Base-by-base conservation (phyloP, 2,113 vertebrate genomes). In the Oenanthe melanoleuca region DNA sequence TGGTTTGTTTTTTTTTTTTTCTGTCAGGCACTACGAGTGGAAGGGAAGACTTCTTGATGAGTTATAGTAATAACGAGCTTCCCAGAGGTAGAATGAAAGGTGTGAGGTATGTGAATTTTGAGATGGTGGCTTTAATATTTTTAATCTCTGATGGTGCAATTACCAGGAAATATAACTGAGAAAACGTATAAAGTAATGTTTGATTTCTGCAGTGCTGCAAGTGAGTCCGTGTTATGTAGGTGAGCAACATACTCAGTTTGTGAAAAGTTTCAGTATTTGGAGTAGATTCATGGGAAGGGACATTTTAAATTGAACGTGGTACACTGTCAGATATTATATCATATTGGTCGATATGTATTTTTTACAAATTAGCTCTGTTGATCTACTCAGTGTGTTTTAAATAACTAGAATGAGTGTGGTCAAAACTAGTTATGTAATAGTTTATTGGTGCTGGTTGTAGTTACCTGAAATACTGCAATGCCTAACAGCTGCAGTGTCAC, bases 31-130 rank as follows among this genome's bases (percentile, higher is more conserved):
- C 73, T 70, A 40, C 97, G 88, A 93, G 20, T 80, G 90, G 26
- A 59, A 92, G n/a, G 63, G 69, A 88, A 60, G 78, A 28, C 12
- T 71, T 80, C 31, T 34, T 64, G 25, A 5, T 63, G 73, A 74
- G 71, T 77, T 75, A 17, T 24, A 56, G 21, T 47, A 65, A n/a
- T 61, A 59, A 86, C 85, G 89, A 93, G 7, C 53, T 81, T 71
- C 11, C 20, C 8, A 67, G 85, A 78, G 93, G 84, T 45, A 96
- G 74, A 61, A 50, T 47, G 12, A 37, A 86, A 12, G 31, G 53
- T 59, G 24, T 81, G 88, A 95, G 85, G 97, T 97, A 95, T 16
- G 95, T 94, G 80, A 28, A 38, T 38, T 52, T 78, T 19, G 28
- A 16, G 14, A 11, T n/a, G 26, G 24, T 57, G 61, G 28, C 34